Evolutionary conservation across 1,140 invertebrate species (phyloP).

Genomic region (Thaumetopoea pityocampa): DNA sequence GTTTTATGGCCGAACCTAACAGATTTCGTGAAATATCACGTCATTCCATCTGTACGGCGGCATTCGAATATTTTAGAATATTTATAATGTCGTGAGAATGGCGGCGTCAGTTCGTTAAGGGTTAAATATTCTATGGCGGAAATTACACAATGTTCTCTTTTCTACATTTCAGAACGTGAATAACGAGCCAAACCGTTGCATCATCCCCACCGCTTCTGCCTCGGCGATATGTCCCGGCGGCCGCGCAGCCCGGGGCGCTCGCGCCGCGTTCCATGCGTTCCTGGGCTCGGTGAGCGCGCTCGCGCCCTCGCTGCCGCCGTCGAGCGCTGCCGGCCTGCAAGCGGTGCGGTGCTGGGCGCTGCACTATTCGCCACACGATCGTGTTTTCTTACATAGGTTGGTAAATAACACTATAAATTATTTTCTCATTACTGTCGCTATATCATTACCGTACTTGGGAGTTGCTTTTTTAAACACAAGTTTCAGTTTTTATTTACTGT

Average conservation of each 20-base stretch:
- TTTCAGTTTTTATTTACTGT: too few relatives aligned
- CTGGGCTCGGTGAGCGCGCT: conserved; percentile 95
- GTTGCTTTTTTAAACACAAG: too few relatives aligned
- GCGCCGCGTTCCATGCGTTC: conserved; percentile 90
- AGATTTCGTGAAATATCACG: too few relatives aligned
- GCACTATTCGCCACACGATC: conserved; percentile 91
- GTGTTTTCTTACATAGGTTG: conserved; percentile 93
- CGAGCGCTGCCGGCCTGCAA: conserved; percentile 92
- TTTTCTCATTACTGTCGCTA: too few relatives aligned
- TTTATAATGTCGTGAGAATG: too few relatives aligned
- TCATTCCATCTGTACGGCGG: too few relatives aligned
- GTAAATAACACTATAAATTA: too few relatives aligned
- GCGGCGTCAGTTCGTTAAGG: too few relatives aligned
- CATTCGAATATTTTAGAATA: too few relatives aligned
- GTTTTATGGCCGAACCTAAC: too few relatives aligned
- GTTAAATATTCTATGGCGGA: too few relatives aligned
- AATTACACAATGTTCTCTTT: not conserved
- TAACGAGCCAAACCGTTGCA: conserved; percentile 24
- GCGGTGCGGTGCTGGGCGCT: conserved; percentile 96
- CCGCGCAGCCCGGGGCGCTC: conserved; percentile 71
- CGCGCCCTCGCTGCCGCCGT: conserved; percentile 91
- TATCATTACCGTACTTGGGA: not conserved
- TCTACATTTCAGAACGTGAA: conserved; percentile 8
- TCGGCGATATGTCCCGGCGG: conserved; percentile 55
- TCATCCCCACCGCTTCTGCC: conserved; percentile 33